Conservation (phyloP, 1,140 invertebrate genomes). For the Idris sp. region DNA sequence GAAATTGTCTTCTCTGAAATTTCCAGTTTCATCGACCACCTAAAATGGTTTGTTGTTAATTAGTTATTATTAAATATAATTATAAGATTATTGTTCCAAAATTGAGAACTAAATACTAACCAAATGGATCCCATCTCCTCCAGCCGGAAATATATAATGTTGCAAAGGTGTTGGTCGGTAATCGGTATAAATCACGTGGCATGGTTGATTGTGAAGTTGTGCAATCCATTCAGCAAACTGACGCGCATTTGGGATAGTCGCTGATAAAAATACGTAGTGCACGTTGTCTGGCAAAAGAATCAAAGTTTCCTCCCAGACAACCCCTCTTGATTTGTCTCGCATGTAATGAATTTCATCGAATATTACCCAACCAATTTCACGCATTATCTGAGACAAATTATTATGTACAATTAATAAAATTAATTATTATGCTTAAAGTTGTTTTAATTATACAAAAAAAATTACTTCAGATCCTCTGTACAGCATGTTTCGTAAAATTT, state of each 20-base stretch:
- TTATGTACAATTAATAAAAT: background rate
- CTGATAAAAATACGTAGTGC: constrained; percentile 98
- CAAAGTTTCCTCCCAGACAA: constrained; percentile 99
- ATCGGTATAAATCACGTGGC: constrained; percentile 99
- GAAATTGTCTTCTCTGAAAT: constrained; percentile 98
- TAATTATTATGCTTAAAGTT: no score
- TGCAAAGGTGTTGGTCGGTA: constrained; percentile 97
- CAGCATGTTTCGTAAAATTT: constrained; percentile 99
- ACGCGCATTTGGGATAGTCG: constrained; percentile 99
- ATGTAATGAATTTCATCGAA: constrained; percentile 99
- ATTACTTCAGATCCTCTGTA: constrained; percentile 95
- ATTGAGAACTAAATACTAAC: constrained; percentile 72
- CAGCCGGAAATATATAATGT: constrained; percentile 98
- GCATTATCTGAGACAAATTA: constrained; percentile 83
- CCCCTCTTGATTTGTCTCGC: constrained; percentile 99
- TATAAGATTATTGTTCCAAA: no score
- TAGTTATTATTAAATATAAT: background rate
- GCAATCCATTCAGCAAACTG: constrained; percentile 99
- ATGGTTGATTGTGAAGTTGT: constrained; percentile 97
- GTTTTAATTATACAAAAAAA: constrained; percentile 4
- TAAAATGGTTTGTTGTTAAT: constrained; percentile 28
- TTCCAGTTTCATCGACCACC: constrained; percentile 81
- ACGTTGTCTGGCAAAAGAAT: constrained; percentile 98
- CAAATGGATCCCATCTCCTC: constrained; percentile 96
- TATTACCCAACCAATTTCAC: constrained; percentile 99